Evolutionary conservation across 2,797 vertebrate species (phyloP).

Genomic region (Sarcoramphus papa): DNA sequence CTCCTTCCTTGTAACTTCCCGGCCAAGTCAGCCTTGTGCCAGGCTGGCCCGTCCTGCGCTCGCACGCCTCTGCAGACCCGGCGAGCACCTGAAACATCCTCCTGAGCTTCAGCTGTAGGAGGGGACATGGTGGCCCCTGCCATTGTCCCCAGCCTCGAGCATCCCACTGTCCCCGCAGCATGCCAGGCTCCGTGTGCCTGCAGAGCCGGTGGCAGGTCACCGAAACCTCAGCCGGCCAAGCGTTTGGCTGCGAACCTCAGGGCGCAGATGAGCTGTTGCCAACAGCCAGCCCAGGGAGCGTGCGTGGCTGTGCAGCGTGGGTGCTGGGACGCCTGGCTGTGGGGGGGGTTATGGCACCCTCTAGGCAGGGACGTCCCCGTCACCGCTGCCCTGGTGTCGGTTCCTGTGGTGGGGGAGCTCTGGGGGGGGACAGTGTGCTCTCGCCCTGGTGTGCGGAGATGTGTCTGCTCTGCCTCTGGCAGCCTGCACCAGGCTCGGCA

Average conservation of each 20-base stretch:
- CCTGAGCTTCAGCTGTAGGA: background rate
- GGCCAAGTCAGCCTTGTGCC: background rate
- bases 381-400: fast-evolving
- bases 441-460: fast-evolving
- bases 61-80: fast-evolving
- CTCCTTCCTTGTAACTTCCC: background rate
- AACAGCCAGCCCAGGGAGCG: fast-evolving
- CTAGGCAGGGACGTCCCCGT: fast-evolving
- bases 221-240: fast-evolving
- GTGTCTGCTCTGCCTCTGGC: background rate
- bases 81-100: background rate
- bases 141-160: background rate
- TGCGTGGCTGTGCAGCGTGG: fast-evolving
- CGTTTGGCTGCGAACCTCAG: background rate
- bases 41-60: fast-evolving
- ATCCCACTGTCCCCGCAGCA: fast-evolving
- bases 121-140: background rate
- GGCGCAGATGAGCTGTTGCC: background rate
- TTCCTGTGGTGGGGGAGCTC: background rate
- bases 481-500: fast-evolving
- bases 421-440: fast-evolving
- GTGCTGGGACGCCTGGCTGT: background rate
- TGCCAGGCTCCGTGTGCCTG: background rate
- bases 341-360: background rate
- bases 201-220: background rate